Conservation (phyloP, 2,888 invertebrate species). For the Calliopum simillimum region DNA sequence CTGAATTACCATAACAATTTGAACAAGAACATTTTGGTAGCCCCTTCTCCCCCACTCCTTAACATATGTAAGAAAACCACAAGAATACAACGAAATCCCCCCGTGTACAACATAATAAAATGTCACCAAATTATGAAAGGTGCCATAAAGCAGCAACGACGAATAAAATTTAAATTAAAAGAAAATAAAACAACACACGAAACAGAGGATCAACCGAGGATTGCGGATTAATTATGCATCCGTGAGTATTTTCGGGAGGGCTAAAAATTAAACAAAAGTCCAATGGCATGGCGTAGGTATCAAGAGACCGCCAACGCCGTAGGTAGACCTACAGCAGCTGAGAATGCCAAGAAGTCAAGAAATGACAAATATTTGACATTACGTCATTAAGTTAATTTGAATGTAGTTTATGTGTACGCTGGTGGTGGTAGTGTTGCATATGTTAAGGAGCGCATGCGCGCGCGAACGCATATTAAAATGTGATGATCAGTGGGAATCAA, state of each 20-base stretch:
- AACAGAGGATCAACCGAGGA: background rate
- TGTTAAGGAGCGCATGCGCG: conserved; percentile 47
- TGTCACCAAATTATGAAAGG: conserved; percentile 37
- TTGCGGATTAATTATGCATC: conserved; percentile 56
- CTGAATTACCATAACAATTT: conserved; percentile 28
- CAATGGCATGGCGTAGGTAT: too few relatives aligned
- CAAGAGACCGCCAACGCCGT: conserved; percentile 32
- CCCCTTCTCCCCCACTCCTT: too few relatives aligned
- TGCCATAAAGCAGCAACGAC: background rate
- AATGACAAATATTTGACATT: conserved; percentile 38
- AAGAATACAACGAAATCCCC: background rate
- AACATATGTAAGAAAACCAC: conserved; percentile 3
- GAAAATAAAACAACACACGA: background rate
- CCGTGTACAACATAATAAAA: conserved; percentile 12
- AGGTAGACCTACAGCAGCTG: conserved; percentile 31
- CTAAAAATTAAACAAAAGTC: too few relatives aligned
- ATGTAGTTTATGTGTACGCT: conserved; percentile 42
- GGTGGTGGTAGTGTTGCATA: conserved; percentile 47
- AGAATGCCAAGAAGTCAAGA: conserved; percentile 31
- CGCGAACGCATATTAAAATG: conserved; percentile 57
- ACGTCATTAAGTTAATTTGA: conserved; percentile 40
- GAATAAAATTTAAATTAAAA: background rate
- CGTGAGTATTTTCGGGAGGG: conserved; percentile 37
- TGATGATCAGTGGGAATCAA: conserved; percentile 42
- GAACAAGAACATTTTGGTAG: background rate